Base-by-base conservation (phyloP, 2,113 vertebrate species). In the Tauraco erythrolophus region DNA sequence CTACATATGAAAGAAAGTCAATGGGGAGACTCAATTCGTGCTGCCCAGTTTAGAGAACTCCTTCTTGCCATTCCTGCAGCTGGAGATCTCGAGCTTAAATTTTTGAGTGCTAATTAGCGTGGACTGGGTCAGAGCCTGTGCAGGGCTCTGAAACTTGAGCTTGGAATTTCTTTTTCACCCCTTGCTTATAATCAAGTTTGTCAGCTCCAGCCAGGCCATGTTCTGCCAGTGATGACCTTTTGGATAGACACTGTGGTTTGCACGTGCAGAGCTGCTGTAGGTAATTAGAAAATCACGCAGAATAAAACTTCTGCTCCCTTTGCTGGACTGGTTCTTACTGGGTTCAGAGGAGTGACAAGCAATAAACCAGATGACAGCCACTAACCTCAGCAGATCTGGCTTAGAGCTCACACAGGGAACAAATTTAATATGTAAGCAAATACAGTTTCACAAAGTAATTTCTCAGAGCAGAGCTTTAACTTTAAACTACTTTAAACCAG, bases 271-370 rank as follows among this genome's bases (percentile, higher is more conserved):
- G 24, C 41, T 72, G 70, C 85, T 79, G 19, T 0, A 53, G 21
- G 53, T 68, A 70, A 85, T 95, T 71, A 24, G 65, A 85, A 81
- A 91, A 71, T 11, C n/a, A 72, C 19, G 8, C 45, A 56, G 70
- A 65, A 79, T 41, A 82, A 85, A 72, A 65, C 74, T 82, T 91
- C 41, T 33, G 23, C 70, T 94, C 48, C 24, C 27, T 89, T 87
- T 88, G 96, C 92, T 82, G 54, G 74, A 89, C 94, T 83, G 74
- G 96, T 89, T 96, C 78, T 87, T 76, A 69, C 68, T 89, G 91
- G 10, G 15, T 68, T 82, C 66, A 57, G 81, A 84, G 77, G 77
- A 89, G 62, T 70, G 50, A 58, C 41, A 86, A 65, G 76, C 76
- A 61, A 65, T 62, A 76, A 95, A 74, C 54, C 16, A 5, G 35